A percentile compares a stretch with the other conserved stretches of the same genome.
phyloP scores from a whole-genome alignment of 2,888 invertebrate species.

The Druceiella hillmani region DNA sequence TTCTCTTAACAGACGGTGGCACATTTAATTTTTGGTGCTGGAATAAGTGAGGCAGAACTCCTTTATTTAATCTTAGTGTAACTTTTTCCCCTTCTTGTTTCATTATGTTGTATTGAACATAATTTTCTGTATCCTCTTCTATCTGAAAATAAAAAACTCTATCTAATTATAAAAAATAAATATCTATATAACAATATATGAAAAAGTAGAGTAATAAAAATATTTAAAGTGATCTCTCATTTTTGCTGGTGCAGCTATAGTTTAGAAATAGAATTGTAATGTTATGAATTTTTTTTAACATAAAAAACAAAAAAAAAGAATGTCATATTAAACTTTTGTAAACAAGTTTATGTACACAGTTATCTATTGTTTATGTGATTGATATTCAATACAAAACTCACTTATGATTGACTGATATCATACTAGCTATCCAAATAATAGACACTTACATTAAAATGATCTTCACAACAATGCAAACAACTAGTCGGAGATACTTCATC shows the following conservation, averaged over 20 bases:
- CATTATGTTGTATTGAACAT: constrained; percentile 1
- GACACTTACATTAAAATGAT: too few species aligned
- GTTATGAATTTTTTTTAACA: too few species aligned
- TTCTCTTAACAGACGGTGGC: not conserved
- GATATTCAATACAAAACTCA: constrained; percentile 1
- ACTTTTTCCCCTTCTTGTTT: constrained; percentile 2
- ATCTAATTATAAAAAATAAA: not conserved
- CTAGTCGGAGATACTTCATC: too few species aligned
- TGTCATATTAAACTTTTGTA: constrained; percentile 5
- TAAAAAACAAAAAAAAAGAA: too few species aligned
- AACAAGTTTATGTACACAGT: constrained; percentile 2
- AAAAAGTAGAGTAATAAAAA: constrained; percentile 2
- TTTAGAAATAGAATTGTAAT: too few species aligned
- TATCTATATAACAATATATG: constrained; percentile 1
- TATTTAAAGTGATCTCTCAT: not conserved
- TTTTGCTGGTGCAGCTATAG: too few species aligned
- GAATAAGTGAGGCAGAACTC: constrained; percentile 5
- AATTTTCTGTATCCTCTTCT: constrained; percentile 2
- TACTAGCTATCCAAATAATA: too few species aligned
- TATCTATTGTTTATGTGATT: constrained; percentile 2
- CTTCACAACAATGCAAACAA: too few species aligned
- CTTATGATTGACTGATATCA: too few species aligned
- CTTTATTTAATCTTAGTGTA: constrained; percentile 3
- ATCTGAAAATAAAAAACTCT: not conserved
- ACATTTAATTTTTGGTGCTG: not conserved